Percentiles rank a stretch among this genome's conserved stretches.
Conservation (phyloP, 2,888 invertebrate species). For the Agapostemon virescens region DNA sequence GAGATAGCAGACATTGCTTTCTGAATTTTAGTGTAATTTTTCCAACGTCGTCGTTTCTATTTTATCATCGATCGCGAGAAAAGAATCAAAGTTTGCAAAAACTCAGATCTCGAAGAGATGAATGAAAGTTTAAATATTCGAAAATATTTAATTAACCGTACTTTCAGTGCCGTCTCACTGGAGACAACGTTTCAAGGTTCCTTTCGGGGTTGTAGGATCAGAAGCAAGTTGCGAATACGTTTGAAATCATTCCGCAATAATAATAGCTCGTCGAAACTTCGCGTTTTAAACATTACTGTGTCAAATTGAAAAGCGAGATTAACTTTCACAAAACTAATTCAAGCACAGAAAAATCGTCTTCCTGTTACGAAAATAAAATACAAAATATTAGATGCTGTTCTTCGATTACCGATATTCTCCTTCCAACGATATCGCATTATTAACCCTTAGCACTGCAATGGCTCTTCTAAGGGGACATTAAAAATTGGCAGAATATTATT, state of each 20-base stretch:
- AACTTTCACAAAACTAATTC: neutral
- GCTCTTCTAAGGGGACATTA: too few species aligned
- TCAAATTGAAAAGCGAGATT: neutral
- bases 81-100: neutral
- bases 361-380: neutral
- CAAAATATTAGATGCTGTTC: neutral
- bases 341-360: neutral
- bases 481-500: too few species aligned
- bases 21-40: neutral
- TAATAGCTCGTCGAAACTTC: neutral
- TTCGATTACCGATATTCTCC: neutral
- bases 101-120: neutral
- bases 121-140: neutral
- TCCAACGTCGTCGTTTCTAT: neutral
- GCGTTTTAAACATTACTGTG: neutral
- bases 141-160: neutral
- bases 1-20: neutral
- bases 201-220: neutral
- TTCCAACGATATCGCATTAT: neutral
- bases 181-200: neutral
- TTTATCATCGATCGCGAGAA: neutral
- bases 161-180: neutral
- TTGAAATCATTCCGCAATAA: neutral
- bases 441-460: too few species aligned
- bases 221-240: neutral